These are phyloP conservation scores for Vulpes lagopus DNA, from an alignment of 2,113 vertebrate species.

Conservation along the genomic window DNA sequence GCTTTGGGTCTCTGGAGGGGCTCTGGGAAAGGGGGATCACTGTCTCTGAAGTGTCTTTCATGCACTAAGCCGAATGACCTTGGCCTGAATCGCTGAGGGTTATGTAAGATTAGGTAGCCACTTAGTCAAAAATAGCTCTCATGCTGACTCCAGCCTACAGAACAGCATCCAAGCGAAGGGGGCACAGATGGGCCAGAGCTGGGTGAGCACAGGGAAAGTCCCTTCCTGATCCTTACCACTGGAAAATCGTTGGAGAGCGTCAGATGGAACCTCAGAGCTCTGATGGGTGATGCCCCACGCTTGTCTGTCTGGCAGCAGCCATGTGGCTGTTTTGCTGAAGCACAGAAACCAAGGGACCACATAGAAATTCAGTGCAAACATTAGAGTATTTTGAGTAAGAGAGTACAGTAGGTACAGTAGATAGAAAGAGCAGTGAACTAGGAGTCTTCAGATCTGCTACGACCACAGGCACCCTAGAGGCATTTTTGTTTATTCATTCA, in stretches of 20 bases:
- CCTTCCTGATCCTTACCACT: not conserved
- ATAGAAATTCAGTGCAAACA: not conserved
- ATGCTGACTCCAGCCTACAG: slow-evolving; percentile 70
- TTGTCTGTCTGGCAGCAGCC: not conserved
- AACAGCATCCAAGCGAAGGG: slow-evolving; percentile 56
- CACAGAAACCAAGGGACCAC: not conserved
- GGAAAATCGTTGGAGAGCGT: not conserved
- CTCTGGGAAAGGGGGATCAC: not conserved
- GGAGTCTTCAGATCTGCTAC: not conserved
- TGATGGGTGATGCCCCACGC: not conserved
- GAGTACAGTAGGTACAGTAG: not conserved
- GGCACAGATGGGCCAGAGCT: slow-evolving; percentile 7
- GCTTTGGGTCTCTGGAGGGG: slow-evolving; percentile 3
- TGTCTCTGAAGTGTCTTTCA: slow-evolving; percentile 51
- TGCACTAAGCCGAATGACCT: slow-evolving; percentile 67
- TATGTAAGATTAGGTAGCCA: slow-evolving; percentile 70
- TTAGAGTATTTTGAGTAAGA: not conserved
- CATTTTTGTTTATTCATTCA: not conserved
- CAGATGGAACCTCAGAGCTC: slow-evolving; percentile 2
- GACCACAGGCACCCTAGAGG: not conserved
- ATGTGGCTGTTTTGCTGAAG: not conserved
- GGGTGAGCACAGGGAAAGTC: slow-evolving; percentile 20
- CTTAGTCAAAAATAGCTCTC: slow-evolving; percentile 75
- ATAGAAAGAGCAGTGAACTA: not conserved
- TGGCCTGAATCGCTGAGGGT: slow-evolving; percentile 71